phyloP scores from a whole-genome alignment of 1,140 invertebrate genomes.

The Alviniconcha marisindica region DNA sequence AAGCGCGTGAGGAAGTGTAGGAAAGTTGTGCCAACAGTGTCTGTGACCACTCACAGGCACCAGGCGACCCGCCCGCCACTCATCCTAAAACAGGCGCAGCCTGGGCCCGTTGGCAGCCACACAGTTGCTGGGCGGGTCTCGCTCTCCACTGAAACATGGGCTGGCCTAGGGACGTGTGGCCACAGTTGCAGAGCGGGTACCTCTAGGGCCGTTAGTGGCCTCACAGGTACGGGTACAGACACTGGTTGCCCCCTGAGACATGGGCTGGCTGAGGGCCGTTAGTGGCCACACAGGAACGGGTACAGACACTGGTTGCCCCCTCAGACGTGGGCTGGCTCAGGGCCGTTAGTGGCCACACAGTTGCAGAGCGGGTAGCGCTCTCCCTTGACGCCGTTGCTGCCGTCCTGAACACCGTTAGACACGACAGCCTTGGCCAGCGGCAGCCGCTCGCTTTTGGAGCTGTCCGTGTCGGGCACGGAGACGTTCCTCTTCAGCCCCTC shows the following conservation, averaged over 20 bases:
- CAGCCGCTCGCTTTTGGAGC: neutral
- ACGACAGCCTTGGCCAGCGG: neutral
- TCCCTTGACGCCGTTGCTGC: neutral
- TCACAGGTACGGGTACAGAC: too few species aligned
- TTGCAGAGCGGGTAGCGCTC: neutral
- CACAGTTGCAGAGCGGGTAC: neutral
- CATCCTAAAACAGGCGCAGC: neutral
- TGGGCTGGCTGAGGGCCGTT: neutral
- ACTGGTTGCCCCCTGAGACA: neutral
- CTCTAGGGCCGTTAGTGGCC: too few species aligned
- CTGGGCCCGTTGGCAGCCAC: neutral
- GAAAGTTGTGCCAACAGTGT: too few species aligned
- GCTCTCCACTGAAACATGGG: neutral
- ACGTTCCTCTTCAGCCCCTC: too few species aligned
- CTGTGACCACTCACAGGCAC: neutral
- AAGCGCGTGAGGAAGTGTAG: too few species aligned
- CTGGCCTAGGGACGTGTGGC: neutral
- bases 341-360: neutral
- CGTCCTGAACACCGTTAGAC: neutral
- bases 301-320: too few species aligned
- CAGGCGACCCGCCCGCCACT: neutral
- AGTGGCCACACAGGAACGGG: too few species aligned
- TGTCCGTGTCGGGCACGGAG: neutral
- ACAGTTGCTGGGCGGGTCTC: neutral
- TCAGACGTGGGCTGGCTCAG: neutral